Evolutionary conservation across 2,888 invertebrate genomes (phyloP).

Genomic region (Parnassius glacialis): DNA sequence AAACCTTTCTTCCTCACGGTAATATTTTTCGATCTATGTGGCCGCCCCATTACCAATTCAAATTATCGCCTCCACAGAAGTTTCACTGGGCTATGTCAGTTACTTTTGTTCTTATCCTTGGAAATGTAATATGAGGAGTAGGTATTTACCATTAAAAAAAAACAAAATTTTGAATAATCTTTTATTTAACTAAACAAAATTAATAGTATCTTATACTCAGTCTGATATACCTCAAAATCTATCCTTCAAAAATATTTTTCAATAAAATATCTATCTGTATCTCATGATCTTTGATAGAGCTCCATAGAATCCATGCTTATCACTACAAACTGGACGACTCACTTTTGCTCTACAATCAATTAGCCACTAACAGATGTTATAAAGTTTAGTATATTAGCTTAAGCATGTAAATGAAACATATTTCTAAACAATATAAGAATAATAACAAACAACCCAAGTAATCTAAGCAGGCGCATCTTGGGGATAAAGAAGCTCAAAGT

Average conservation of each 20-base stretch:
- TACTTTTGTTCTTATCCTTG: too few species aligned
- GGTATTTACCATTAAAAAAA: conserved; percentile 26
- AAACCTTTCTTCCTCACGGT: too few species aligned
- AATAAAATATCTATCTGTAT: conserved; percentile 52
- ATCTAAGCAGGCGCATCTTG: conserved; percentile 30
- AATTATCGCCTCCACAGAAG: too few species aligned
- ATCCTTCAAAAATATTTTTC: conserved; percentile 61
- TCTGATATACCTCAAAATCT: conserved; percentile 63
- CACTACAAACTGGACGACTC: conserved; percentile 15
- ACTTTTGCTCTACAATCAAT: conserved; percentile 21
- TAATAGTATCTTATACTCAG: conserved; percentile 75
- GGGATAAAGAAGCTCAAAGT: conserved; percentile 30
- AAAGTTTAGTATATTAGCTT: conserved; percentile 19
- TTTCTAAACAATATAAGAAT: conserved; percentile 21
- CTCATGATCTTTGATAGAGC: conserved; percentile 43
- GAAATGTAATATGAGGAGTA: too few species aligned
- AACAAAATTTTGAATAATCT: conserved; percentile 38
- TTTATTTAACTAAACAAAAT: conserved; percentile 70
- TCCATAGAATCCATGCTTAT: conserved; percentile 26
- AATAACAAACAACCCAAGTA: conserved; percentile 32
- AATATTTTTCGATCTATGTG: too few species aligned
- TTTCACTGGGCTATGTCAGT: too few species aligned
- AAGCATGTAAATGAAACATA: conserved; percentile 7
- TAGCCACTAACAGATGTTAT: conserved; percentile 7
- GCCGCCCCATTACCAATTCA: too few species aligned